Percentiles rank a stretch among this genome's conserved stretches.
Evolutionary conservation across 35 echinoderm and acorn worm species (phyloP).

Genomic region (Eucidaris tribuloides): DNA sequence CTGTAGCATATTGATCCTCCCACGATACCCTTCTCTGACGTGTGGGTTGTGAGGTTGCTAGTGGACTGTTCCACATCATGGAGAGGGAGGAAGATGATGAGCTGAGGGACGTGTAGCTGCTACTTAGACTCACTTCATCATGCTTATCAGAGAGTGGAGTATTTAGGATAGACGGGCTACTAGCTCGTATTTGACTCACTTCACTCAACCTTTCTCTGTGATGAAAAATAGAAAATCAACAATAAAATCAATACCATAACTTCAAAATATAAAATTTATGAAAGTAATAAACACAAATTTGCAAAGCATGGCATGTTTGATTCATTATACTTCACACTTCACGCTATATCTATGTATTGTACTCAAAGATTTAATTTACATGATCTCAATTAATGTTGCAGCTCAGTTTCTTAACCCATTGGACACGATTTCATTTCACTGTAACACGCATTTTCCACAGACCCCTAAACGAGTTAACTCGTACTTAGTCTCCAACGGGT

Average conservation of each 20-base stretch:
- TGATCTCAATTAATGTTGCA: no score
- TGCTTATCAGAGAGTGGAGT: constrained; percentile 30
- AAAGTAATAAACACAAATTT: not conserved
- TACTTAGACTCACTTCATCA: constrained; percentile 50
- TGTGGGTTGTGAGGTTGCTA: not conserved
- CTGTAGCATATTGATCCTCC: constrained; percentile 19
- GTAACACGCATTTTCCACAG: no score
- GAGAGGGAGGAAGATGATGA: constrained; percentile 54
- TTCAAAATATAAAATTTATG: not conserved
- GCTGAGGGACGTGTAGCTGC: constrained; percentile 58
- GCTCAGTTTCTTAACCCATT: no score
- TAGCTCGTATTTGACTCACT: constrained; percentile 37
- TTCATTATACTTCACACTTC: no score
- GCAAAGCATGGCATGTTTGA: not conserved
- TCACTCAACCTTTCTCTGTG: constrained; percentile 48
- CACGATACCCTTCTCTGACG: constrained; percentile 27
- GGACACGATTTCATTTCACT: no score
- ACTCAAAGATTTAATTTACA: no score
- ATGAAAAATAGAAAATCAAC: not conserved
- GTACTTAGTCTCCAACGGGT: no score
- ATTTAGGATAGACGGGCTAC: not conserved
- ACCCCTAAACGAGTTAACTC: no score
- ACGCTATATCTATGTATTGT: no score
- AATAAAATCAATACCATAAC: no score
- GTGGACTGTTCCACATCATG: constrained; percentile 12